Percentiles rank a stretch among this genome's conserved stretches.
Conservation (phyloP, 2,888 invertebrate species). For the Dryomyza anilis region DNA sequence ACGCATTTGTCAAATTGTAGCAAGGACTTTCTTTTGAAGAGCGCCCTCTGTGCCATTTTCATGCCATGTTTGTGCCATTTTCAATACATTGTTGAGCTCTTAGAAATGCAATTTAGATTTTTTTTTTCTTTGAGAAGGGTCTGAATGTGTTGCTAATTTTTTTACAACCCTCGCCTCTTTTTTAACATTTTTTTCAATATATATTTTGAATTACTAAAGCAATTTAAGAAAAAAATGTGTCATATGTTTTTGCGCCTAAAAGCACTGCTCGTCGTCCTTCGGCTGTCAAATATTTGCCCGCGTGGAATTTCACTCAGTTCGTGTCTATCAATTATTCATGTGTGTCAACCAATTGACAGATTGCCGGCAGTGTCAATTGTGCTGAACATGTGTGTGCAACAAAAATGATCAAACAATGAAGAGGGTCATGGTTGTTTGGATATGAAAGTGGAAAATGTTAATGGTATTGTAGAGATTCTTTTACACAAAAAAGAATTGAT, state of each 20-base stretch:
- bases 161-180: no score
- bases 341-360: slow-evolving; percentile 13
- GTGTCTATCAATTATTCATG: slow-evolving; percentile 16
- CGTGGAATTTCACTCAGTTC: slow-evolving; percentile 4
- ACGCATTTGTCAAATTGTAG: no score
- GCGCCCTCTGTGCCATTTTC: no score
- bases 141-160: no score
- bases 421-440: slow-evolving; percentile 12
- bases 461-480: background rate
- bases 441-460: background rate
- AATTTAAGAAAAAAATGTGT: slow-evolving; percentile 21
- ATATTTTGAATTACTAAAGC: no score
- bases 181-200: no score
- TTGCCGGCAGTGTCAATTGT: slow-evolving; percentile 7
- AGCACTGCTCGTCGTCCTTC: background rate
- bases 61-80: no score
- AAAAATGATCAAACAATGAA: background rate
- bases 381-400: background rate
- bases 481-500: background rate
- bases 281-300: background rate
- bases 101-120: no score
- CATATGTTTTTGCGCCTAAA: slow-evolving; percentile 7
- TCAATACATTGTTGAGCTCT: no score
- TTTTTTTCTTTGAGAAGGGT: no score
- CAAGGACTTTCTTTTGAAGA: no score